A percentile compares a stretch with the other conserved stretches of the same genome.
Evolutionary conservation across 2,113 vertebrate genomes (phyloP).

Genomic region (Festucalex cinctus): DNA sequence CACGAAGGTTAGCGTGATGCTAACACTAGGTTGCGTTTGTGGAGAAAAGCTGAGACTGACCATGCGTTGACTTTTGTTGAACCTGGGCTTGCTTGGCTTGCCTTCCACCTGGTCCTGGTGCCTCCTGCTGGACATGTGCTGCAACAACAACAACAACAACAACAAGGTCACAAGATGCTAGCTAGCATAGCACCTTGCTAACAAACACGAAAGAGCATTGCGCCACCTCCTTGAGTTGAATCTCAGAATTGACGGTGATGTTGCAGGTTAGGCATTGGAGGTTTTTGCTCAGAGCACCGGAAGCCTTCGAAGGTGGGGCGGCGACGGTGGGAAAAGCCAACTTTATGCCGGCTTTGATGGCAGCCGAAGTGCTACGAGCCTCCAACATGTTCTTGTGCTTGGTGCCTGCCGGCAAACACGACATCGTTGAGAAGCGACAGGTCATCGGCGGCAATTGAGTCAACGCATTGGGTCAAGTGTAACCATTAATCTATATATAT

Average conservation of each 20-base stretch:
- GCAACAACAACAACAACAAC: conserved; percentile 53
- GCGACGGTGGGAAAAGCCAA: conserved; percentile 60
- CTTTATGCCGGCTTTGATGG: conserved; percentile 91
- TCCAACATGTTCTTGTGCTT: conserved; percentile 99
- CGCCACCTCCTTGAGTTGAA: conserved; percentile 94
- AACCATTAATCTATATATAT: too few species aligned
- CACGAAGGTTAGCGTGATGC: conserved; percentile 72
- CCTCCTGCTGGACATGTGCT: conserved; percentile 98
- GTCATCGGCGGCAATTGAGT: too few species aligned
- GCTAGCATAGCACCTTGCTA: neutral
- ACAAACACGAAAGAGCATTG: neutral
- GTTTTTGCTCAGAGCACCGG: conserved; percentile 93
- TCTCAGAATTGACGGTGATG: conserved; percentile 97
- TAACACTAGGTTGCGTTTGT: conserved; percentile 33
- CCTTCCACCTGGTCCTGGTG: conserved; percentile 97
- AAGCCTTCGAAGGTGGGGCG: conserved; percentile 73
- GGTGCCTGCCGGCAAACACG: conserved; percentile 74
- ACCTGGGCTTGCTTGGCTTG: conserved; percentile 95
- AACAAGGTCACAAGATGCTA: neutral
- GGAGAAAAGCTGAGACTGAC: too few species aligned
- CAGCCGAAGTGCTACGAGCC: conserved; percentile 90
- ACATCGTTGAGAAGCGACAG: neutral
- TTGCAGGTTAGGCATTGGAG: conserved; percentile 99
- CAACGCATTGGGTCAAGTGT: too few species aligned
- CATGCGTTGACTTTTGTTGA: conserved; percentile 34